A percentile compares a stretch with the other conserved stretches of the same genome.
phyloP scores from a whole-genome alignment of 2,797 vertebrate genomes.

The Propithecus deckenii region DNA sequence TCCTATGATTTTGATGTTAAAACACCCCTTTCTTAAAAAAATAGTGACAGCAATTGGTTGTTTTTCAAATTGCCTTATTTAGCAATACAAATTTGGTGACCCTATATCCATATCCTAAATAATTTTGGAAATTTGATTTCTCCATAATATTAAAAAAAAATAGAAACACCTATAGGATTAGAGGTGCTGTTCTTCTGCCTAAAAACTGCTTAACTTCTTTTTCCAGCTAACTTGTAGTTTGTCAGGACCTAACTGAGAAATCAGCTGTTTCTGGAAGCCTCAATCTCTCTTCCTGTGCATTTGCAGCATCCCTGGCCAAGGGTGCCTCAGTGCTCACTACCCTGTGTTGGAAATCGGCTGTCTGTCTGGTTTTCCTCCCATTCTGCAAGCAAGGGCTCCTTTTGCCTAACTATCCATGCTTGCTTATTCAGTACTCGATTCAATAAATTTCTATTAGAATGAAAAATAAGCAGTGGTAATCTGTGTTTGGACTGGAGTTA shows the following conservation, averaged over 20 bases:
- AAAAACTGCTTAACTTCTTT: background rate
- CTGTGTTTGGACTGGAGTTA: background rate
- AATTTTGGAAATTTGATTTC: background rate
- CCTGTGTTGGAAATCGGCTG: background rate
- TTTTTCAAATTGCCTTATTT: background rate
- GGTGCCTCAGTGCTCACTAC: rapidly evolving
- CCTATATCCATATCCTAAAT: background rate
- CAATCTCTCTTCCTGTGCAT: background rate
- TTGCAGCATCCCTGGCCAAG: background rate
- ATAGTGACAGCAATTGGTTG: background rate
- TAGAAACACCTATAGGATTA: background rate
- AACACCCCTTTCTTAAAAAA: background rate
- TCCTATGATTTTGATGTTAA: background rate
- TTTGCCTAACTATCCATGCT: background rate
- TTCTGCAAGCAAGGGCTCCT: background rate
- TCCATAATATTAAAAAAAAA: background rate
- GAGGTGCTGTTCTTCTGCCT: background rate
- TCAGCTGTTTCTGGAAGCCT: background rate
- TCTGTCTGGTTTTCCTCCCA: background rate
- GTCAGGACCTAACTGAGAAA: background rate
- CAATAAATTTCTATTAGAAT: background rate
- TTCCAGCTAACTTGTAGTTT: background rate
- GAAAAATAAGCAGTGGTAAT: background rate
- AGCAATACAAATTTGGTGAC: background rate
- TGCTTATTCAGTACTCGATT: background rate